phyloP scores from a whole-genome alignment of 30 jellyfish, hydroid and myxozoan species.

The Sanderia malayensis region DNA sequence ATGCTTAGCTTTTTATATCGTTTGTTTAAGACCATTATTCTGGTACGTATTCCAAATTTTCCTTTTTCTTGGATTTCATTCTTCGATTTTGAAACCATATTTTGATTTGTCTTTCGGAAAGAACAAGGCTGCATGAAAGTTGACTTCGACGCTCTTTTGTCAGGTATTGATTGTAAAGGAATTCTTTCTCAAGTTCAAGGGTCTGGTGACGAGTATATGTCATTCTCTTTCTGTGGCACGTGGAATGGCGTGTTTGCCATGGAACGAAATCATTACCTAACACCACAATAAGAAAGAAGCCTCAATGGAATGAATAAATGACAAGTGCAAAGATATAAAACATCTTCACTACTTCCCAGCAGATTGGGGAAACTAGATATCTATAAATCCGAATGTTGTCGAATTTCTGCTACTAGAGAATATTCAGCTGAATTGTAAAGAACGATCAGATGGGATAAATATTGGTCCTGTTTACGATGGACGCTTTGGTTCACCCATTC shows the following conservation, averaged over 20 bases:
- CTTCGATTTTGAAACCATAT: conserved; percentile 82
- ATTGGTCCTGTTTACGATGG: too few species aligned
- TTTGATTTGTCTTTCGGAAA: conserved; percentile 72
- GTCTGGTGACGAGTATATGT: conserved; percentile 69
- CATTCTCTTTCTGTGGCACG: conserved; percentile 72
- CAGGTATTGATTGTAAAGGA: conserved; percentile 59
- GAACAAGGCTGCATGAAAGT: conserved; percentile 32
- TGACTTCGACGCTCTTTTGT: conserved; percentile 74
- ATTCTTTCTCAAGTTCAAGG: conserved; percentile 74
- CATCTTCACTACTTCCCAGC: too few species aligned
- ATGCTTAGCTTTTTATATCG: too few species aligned
- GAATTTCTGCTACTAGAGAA: too few species aligned
- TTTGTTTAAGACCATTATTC: conserved; percentile 28
- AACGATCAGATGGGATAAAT: too few species aligned
- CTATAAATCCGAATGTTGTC: too few species aligned
- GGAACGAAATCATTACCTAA: conserved; percentile 35
- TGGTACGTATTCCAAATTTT: conserved; percentile 12
- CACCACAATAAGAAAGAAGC: too few species aligned
- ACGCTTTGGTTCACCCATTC: too few species aligned
- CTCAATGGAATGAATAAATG: too few species aligned
- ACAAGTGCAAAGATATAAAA: too few species aligned
- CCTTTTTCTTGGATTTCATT: conserved; percentile 58
- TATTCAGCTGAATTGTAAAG: too few species aligned
- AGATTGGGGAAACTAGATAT: too few species aligned
- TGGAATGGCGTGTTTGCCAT: conserved; percentile 63